Evolutionary conservation across 1,140 invertebrate genomes (phyloP), one percentile per base, ranked within the genome.

Genomic region (Hydropsyche tenuis): DNA sequence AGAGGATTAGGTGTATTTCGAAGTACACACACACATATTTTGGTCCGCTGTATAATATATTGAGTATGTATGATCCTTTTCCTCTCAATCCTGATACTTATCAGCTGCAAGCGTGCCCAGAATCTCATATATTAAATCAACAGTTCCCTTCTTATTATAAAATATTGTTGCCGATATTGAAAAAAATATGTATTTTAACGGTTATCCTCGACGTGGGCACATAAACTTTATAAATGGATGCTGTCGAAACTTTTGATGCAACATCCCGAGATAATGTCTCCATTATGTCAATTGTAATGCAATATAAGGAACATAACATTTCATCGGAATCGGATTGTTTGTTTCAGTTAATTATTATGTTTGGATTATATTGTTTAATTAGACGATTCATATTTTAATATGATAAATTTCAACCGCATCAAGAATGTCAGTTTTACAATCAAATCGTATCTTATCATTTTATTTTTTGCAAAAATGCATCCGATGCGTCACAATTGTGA

Each of bases 81-180:
- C 60, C 53, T 63, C 37, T 23, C 14, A 20, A 27, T 25, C 56
- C 3, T 62, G 69, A 72, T 72, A 45, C 23, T 42, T 72, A 72
- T 72, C 69, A 37, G 30, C 18, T 0, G 48, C 14, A 72, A 72
- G 69, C 69, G 69, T 72, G 69, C 69, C 23, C 69, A 72, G 69
- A 63, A 72, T 72, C 69, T 60, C 42, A 30, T 18, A 63, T 72
- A 72, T 72, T 71, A 71, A 72, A 72, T 72, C 69, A 72, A 72
- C 69, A 72, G 56, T 63, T n/a, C 42, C 6, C 65, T 46, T 30
- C 23, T 46, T 64, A 48, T 11, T 45, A 63, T 72, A 63, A 72
- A 72, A 63, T 72, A 62, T 62, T 45, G 63, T 43, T 22, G 63
- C 9, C 20, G 63, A 45, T 65, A 43, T 25, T 25, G 22, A 60